phyloP scores from a whole-genome alignment of 2,888 invertebrate genomes.

The Drosophila mayaguana region DNA sequence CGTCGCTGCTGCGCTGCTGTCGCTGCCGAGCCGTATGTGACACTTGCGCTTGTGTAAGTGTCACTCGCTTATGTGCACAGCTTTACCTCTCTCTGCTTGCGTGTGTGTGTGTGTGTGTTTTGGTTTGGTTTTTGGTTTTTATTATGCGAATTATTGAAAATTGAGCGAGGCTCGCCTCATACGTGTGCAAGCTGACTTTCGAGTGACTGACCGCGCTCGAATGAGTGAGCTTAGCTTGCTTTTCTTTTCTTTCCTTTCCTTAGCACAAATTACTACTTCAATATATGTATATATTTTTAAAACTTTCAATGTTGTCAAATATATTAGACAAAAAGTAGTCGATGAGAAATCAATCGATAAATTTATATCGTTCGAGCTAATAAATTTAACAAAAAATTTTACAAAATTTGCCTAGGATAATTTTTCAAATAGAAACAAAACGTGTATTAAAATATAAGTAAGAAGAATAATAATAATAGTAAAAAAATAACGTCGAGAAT shows the following conservation, averaged over 20 bases:
- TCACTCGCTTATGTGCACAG: conserved; percentile 33
- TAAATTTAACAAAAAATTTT: neutral
- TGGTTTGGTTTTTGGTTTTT: conserved; percentile 57
- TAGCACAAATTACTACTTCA: too few relatives aligned
- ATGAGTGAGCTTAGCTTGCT: conserved; percentile 26
- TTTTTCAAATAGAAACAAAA: neutral
- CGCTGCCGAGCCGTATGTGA: conserved; percentile 56
- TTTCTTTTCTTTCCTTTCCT: neutral
- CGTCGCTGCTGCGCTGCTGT: conserved; percentile 46
- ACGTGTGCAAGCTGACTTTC: conserved; percentile 33
- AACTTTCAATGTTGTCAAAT: neutral
- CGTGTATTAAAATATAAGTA: neutral
- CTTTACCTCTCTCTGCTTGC: conserved; percentile 14
- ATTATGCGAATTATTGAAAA: conserved; percentile 80
- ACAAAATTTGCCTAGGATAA: fast-evolving
- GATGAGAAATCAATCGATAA: conserved; percentile 15
- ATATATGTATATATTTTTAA: too few relatives aligned
- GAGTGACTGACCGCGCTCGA: conserved; percentile 27
- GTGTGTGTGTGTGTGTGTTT: conserved; percentile 21
- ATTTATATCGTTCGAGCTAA: conserved; percentile 3
- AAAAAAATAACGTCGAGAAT: neutral
- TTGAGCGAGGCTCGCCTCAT: conserved; percentile 58
- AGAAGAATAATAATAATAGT: too few relatives aligned
- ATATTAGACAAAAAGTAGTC: conserved; percentile 4
- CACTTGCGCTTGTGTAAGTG: conserved; percentile 63